Conservation (phyloP, 2,888 invertebrate genomes). For the Erpobdella octoculata region DNA sequence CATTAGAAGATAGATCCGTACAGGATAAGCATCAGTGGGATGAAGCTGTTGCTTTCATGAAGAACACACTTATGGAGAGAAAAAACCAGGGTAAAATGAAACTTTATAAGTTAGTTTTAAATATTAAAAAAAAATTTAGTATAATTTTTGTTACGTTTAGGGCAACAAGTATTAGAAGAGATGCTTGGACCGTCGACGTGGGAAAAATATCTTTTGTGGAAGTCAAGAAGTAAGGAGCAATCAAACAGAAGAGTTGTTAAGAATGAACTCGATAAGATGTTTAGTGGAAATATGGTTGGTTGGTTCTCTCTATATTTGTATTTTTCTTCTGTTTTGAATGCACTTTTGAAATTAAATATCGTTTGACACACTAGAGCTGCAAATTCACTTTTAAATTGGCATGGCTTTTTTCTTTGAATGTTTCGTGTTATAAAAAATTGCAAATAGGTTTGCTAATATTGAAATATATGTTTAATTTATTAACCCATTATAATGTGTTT, state of each 20-base stretch:
- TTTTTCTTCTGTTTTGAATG: not conserved
- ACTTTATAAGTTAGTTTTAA: not conserved
- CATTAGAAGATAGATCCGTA: slow-evolving; percentile 78
- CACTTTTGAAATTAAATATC: not conserved
- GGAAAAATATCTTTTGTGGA: slow-evolving; percentile 78
- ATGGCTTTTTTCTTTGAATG: not conserved
- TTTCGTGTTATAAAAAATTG: not conserved
- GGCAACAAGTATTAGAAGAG: slow-evolving; percentile 61
- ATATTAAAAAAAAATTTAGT: not conserved
- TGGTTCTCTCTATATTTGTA: not conserved
- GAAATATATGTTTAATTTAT: too few species aligned
- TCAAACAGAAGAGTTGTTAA: slow-evolving; percentile 66
- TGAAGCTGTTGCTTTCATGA: slow-evolving; percentile 78
- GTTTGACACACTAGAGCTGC: not conserved
- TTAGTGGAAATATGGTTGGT: slow-evolving; percentile 63
- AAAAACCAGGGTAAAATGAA: slow-evolving; percentile 52
- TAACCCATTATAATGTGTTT: not conserved
- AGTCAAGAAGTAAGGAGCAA: slow-evolving; percentile 67
- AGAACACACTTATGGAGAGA: slow-evolving; percentile 70
- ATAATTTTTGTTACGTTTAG: slow-evolving; percentile 36
- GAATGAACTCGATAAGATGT: slow-evolving; percentile 73
- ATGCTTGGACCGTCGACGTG: slow-evolving; percentile 72
- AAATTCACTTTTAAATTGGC: not conserved
- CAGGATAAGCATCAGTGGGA: slow-evolving; percentile 87
- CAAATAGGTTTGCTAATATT: too few species aligned